Conservation (phyloP, 2,113 vertebrate species). For the Zapornia atra region DNA sequence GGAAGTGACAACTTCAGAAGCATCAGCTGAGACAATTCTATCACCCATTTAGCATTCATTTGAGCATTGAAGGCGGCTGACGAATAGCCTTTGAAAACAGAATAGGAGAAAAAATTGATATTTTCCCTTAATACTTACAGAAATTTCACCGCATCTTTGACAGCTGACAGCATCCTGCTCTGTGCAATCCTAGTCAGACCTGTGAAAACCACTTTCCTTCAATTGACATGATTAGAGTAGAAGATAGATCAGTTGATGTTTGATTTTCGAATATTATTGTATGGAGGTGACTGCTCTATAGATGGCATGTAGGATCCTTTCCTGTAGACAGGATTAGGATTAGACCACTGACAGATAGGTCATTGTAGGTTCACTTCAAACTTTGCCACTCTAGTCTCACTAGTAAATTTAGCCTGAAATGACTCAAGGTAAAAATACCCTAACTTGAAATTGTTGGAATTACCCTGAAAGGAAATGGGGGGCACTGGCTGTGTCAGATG, state of each 20-base stretch:
- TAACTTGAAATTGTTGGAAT: neutral
- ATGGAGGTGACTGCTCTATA: neutral
- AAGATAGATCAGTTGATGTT: neutral
- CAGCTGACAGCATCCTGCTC: neutral
- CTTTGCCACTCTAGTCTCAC: neutral
- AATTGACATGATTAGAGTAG: neutral
- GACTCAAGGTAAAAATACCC: neutral
- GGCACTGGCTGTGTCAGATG: neutral
- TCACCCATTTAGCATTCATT: slow-evolving; percentile 24
- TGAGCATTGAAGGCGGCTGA: neutral
- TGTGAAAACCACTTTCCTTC: neutral
- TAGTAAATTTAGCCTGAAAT: neutral
- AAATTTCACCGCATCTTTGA: neutral
- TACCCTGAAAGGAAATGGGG: neutral
- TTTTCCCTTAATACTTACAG: neutral
- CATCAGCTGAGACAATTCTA: slow-evolving; percentile 13
- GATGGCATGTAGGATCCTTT: no score
- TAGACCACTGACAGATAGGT: neutral
- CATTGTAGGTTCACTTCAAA: neutral
- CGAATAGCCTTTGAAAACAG: slow-evolving; percentile 13
- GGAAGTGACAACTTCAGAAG: slow-evolving; percentile 49
- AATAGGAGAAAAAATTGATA: neutral
- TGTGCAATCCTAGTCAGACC: neutral
- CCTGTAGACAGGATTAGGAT: neutral
- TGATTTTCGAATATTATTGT: neutral